These are phyloP conservation scores for Phalangium opilio DNA, from an alignment of 2,888 invertebrate genomes.

Conservation along the genomic window DNA sequence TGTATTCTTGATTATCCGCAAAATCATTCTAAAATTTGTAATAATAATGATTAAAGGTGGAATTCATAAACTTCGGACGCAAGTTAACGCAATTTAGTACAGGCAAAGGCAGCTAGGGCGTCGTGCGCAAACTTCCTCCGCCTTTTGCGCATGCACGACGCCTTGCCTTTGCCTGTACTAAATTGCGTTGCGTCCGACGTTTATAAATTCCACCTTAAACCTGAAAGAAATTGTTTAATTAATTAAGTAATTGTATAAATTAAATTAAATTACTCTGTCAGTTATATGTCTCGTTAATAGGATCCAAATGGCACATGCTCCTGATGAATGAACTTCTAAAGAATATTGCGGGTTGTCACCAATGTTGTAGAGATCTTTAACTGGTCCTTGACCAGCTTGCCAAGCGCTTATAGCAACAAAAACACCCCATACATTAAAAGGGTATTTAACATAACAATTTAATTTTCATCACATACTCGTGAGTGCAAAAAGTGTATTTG, in stretches of 20 bases:
- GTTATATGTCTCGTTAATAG: conserved; percentile 82
- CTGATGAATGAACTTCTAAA: conserved; percentile 47
- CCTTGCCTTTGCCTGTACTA: no score
- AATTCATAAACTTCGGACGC: no score
- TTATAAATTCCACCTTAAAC: no score
- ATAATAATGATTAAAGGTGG: no score
- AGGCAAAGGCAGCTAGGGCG: no score
- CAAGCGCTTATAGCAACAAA: conserved; percentile 48
- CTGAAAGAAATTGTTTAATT: no score
- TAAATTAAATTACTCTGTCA: conserved; percentile 41
- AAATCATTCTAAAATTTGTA: conserved; percentile 59
- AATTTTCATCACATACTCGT: conserved; percentile 49
- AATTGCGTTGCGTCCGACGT: no score
- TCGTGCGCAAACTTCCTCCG: no score
- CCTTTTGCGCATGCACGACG: no score
- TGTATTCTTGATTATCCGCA: conserved; percentile 82
- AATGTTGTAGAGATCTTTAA: conserved; percentile 75
- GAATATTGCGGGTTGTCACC: conserved; percentile 84
- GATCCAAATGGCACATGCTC: conserved; percentile 57
- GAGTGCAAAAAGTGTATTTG: conserved; percentile 69
- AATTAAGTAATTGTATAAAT: no score
- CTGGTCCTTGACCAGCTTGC: conserved; percentile 73
- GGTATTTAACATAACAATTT: neutral
- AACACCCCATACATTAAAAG: neutral
- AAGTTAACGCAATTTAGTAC: no score